phyloP scores from a whole-genome alignment of 2,888 invertebrate genomes.

The Philaethria dido region DNA sequence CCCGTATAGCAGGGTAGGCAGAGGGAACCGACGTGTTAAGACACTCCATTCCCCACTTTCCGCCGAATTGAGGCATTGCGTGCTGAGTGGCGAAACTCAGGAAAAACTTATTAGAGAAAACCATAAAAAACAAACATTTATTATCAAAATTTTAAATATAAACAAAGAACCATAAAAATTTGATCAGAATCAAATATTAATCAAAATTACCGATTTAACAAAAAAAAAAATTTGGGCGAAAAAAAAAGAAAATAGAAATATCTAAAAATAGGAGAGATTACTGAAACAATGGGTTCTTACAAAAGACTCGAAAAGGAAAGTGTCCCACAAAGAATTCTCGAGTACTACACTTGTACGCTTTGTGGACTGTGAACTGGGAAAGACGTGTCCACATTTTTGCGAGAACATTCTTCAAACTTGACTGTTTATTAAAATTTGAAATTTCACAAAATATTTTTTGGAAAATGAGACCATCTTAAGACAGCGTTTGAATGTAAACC shows the following conservation, averaged over 20 bases:
- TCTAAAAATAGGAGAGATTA: constrained; percentile 41
- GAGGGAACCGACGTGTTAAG: no score
- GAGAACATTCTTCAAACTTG: constrained; percentile 1
- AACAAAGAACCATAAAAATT: no score
- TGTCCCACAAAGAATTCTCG: constrained; percentile 36
- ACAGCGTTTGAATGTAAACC: no score
- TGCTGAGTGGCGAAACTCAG: no score
- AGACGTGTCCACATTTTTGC: constrained; percentile 21
- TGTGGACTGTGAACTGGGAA: constrained; percentile 30
- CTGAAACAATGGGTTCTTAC: constrained; percentile 40
- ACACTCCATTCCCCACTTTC: no score
- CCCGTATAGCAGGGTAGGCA: no score
- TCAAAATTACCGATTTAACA: not conserved
- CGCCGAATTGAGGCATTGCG: no score
- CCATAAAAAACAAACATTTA: no score
- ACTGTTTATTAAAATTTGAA: not conserved
- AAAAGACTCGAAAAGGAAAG: constrained; percentile 42
- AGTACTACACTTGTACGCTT: constrained; percentile 39
- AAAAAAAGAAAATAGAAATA: constrained; percentile 21
- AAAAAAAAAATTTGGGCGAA: not conserved
- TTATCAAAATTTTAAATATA: no score
- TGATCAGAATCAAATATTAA: not conserved
- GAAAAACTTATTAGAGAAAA: no score
- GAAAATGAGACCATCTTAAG: no score
- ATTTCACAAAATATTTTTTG: no score